Evolutionary conservation across 2,888 invertebrate genomes (phyloP).

Genomic region (Anthrax anthrax): DNA sequence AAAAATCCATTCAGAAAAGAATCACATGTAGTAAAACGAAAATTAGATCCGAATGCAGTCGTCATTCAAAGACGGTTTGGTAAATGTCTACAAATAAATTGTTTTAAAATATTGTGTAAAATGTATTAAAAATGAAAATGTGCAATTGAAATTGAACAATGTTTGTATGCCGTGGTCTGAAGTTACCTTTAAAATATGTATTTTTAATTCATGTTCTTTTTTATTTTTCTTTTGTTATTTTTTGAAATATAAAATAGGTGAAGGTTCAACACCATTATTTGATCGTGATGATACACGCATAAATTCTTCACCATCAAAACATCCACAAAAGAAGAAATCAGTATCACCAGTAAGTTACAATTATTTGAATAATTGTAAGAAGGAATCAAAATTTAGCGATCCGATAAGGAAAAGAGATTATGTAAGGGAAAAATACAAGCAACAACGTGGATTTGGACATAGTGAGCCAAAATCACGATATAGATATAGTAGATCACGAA

Average conservation of each 20-base stretch:
- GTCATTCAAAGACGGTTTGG: conserved; percentile 19
- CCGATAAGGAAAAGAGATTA: conserved; percentile 15
- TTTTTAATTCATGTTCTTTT: no score
- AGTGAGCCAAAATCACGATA: conserved; percentile 5
- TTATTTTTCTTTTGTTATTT: no score
- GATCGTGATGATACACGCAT: conserved; percentile 13
- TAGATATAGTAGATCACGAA: conserved; percentile 5
- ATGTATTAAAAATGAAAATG: no score
- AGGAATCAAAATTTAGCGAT: conserved; percentile 17
- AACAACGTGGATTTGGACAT: not conserved
- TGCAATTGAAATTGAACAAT: no score
- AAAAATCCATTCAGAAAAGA: conserved; percentile 13
- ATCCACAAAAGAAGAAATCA: no score
- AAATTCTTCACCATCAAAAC: conserved; percentile 7
- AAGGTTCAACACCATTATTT: conserved; percentile 17
- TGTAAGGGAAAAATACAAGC: conserved; percentile 2
- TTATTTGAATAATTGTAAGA: conserved; percentile 8
- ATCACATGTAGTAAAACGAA: conserved; percentile 15
- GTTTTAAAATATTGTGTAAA: not conserved
- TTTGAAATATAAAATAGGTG: conserved; percentile 15
- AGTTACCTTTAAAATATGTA: no score
- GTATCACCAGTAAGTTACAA: not conserved
- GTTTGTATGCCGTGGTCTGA: no score
- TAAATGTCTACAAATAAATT: no score
- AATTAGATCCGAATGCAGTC: conserved; percentile 16